Conservation (phyloP, 2,888 invertebrate species). For the Acrobasis suavella region DNA sequence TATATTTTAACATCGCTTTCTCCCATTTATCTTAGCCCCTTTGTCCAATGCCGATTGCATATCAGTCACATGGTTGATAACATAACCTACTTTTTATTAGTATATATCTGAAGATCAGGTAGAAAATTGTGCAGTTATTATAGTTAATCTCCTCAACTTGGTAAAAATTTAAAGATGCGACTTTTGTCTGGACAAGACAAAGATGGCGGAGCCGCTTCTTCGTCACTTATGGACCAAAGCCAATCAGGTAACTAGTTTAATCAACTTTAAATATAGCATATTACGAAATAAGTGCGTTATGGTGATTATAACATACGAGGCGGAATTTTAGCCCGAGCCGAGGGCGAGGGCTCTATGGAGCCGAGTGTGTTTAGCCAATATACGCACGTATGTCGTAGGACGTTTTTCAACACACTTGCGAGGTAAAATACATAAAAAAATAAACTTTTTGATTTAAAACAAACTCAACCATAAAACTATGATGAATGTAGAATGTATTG, state of each 20-base stretch:
- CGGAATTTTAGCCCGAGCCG: too few species aligned
- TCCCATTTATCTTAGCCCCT: slow-evolving; percentile 27
- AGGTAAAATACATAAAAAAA: too few species aligned
- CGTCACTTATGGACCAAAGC: slow-evolving; percentile 40
- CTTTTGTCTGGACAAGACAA: slow-evolving; percentile 68
- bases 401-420: too few species aligned
- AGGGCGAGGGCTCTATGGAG: too few species aligned
- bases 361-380: too few species aligned
- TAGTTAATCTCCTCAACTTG: slow-evolving; percentile 37
- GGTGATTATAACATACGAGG: too few species aligned
- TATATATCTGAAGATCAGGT: slow-evolving; percentile 68
- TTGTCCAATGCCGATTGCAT: slow-evolving; percentile 49
- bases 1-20: slow-evolving; percentile 17
- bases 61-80: slow-evolving; percentile 76
- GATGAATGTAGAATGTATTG: too few species aligned
- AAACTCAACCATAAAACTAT: too few species aligned
- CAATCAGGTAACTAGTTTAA: slow-evolving; percentile 37
- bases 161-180: slow-evolving; percentile 52
- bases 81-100: slow-evolving; percentile 73
- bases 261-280: too few species aligned
- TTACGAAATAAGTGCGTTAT: too few species aligned
- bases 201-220: slow-evolving; percentile 69
- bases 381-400: too few species aligned
- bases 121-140: slow-evolving; percentile 48
- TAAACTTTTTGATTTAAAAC: too few species aligned